A percentile compares a stretch with the other conserved stretches of the same genome.
Evolutionary conservation across 2,797 vertebrate genomes (phyloP).

Genomic region (Acomys russatus): DNA sequence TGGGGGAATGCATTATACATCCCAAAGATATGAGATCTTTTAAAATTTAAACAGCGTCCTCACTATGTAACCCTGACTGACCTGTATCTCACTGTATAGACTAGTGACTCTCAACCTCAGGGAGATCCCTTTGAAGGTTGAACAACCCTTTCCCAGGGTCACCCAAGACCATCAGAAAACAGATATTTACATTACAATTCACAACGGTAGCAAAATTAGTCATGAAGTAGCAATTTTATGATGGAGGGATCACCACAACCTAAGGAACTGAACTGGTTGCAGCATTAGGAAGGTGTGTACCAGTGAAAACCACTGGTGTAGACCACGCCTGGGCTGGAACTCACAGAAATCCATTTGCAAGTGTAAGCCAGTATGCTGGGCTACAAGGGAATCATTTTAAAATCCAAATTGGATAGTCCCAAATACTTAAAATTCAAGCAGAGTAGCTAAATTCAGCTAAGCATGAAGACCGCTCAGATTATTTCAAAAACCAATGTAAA

Average conservation of each 20-base stretch:
- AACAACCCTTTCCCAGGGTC: neutral
- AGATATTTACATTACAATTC: neutral
- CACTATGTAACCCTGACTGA: neutral
- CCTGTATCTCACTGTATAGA: neutral
- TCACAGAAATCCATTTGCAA: neutral
- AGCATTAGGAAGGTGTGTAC: neutral
- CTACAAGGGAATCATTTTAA: conserved; percentile 26
- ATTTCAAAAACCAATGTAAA: conserved; percentile 59
- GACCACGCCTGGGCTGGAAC: neutral
- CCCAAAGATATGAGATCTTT: conserved; percentile 14
- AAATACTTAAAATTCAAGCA: conserved; percentile 64
- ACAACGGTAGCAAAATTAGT: neutral
- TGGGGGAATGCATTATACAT: conserved; percentile 43
- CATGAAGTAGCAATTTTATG: neutral
- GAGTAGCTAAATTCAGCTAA: conserved; percentile 30
- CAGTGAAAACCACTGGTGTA: neutral
- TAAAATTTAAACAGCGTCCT: neutral
- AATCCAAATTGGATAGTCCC: conserved; percentile 43
- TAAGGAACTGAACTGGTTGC: neutral
- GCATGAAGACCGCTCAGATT: conserved; percentile 23
- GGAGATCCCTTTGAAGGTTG: neutral
- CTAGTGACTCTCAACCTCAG: neutral
- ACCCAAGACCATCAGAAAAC: neutral
- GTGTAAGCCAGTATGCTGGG: neutral
- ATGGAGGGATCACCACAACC: neutral